Evolutionary conservation across 1,140 invertebrate species (phyloP).

Genomic region (Whitmania pigra): DNA sequence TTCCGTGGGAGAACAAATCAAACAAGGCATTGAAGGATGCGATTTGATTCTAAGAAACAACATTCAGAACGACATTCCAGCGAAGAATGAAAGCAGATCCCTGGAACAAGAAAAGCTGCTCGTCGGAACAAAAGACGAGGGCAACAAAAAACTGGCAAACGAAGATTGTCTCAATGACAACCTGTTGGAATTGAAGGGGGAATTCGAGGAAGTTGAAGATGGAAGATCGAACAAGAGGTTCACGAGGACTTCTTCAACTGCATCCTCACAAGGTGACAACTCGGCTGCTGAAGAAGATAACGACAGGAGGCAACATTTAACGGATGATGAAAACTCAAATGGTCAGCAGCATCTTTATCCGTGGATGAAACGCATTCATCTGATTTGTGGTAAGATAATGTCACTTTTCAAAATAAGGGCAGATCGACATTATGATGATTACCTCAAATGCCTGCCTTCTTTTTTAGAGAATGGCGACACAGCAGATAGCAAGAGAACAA

Average conservation of each 20-base stretch:
- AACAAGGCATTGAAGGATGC: too few species aligned
- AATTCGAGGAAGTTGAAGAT: conserved; percentile 6
- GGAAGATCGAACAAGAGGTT: too few species aligned
- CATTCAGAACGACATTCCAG: too few species aligned
- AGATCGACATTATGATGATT: too few species aligned
- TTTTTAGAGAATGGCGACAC: neutral
- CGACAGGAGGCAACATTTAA: neutral
- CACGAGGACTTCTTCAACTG: too few species aligned
- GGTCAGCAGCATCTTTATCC: neutral
- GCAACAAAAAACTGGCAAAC: neutral
- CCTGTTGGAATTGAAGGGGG: neutral
- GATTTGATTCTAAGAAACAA: too few species aligned
- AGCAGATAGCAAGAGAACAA: conserved; percentile 75
- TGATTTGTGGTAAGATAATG: neutral
- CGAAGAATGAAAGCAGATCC: too few species aligned
- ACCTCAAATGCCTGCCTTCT: neutral
- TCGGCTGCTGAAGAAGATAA: neutral
- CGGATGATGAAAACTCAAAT: conserved; percentile 1
- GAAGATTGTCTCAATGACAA: neutral
- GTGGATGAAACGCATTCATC: conserved; percentile 10
- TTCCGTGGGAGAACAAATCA: too few species aligned
- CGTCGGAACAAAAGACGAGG: neutral
- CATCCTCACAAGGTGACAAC: too few species aligned
- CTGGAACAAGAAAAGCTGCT: too few species aligned
- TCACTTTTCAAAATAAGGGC: neutral